Evolutionary conservation across 2,888 invertebrate species (phyloP).

Genomic region (Pseudanteris insignis): DNA sequence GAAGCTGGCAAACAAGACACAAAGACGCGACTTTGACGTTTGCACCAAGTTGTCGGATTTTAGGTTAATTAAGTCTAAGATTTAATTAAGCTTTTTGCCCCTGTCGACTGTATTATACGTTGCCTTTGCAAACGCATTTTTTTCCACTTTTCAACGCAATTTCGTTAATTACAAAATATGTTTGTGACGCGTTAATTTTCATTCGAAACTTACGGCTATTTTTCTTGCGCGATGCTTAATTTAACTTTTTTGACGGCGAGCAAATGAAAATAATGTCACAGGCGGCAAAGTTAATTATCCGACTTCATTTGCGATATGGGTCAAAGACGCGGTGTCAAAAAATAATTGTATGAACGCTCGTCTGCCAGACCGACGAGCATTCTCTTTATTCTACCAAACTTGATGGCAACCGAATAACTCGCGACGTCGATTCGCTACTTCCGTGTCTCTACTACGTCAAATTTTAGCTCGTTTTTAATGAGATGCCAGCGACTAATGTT

Average conservation of each 20-base stretch:
- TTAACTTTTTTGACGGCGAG: slow-evolving; percentile 32
- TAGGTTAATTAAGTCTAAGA: slow-evolving; percentile 20
- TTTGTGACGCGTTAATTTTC: slow-evolving; percentile 16
- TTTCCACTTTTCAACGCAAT: slow-evolving; percentile 13
- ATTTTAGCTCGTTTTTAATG: no score
- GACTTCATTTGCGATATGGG: slow-evolving; percentile 18
- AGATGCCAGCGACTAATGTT: no score
- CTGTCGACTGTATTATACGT: slow-evolving; percentile 10
- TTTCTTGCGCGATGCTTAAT: slow-evolving; percentile 29
- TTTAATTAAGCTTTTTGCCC: slow-evolving; percentile 9
- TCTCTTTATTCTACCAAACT: no score
- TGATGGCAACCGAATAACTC: no score
- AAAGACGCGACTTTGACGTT: background rate
- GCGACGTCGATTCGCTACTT: no score
- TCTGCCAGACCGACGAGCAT: no score
- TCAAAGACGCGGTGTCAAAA: slow-evolving; percentile 18
- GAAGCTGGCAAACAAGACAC: background rate
- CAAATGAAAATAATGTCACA: slow-evolving; percentile 34
- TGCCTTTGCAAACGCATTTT: slow-evolving; percentile 9
- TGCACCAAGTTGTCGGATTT: slow-evolving; percentile 3
- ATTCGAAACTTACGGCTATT: slow-evolving; percentile 20
- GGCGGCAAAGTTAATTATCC: slow-evolving; percentile 27
- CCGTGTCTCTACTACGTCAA: no score
- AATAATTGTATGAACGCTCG: no score
- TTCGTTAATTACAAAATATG: slow-evolving; percentile 26